Conservation (phyloP, 2,888 invertebrate genomes). For the Drosophila vallismaia region DNA sequence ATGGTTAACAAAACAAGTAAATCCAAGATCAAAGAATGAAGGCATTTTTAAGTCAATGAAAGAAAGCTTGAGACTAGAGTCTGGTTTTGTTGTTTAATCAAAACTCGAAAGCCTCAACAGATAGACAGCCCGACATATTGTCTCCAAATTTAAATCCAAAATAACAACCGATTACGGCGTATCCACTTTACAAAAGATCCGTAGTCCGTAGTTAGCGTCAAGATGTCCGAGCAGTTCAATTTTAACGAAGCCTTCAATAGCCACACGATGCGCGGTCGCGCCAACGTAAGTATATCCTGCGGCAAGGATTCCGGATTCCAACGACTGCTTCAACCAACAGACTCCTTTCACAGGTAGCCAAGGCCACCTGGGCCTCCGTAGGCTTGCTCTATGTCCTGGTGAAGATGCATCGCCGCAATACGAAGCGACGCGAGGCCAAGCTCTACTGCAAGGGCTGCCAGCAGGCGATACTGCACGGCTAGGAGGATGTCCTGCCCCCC, state of each 20-base stretch:
- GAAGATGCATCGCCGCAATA: slow-evolving; percentile 51
- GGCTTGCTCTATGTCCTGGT: slow-evolving; percentile 34
- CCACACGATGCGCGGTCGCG: slow-evolving; percentile 68
- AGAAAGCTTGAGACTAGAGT: background rate
- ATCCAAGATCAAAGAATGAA: too few species aligned
- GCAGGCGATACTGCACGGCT: slow-evolving; percentile 37
- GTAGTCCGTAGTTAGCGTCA: background rate
- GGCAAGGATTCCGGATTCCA: background rate
- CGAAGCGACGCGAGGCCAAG: slow-evolving; percentile 37
- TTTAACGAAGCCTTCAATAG: slow-evolving; percentile 63
- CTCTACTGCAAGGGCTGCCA: slow-evolving; percentile 51
- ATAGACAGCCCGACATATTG: background rate
- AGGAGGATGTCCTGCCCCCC: slow-evolving; percentile 5
- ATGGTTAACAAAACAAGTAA: too few species aligned
- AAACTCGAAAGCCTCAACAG: background rate
- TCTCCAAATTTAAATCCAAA: background rate
- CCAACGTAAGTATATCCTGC: slow-evolving; percentile 64
- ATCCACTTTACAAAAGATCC: background rate
- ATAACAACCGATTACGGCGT: background rate
- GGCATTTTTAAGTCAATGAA: background rate
- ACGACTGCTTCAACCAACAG: background rate
- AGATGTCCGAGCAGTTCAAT: slow-evolving; percentile 51
- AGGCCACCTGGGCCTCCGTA: slow-evolving; percentile 36
- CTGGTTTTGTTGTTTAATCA: background rate
- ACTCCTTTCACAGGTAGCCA: slow-evolving; percentile 20